phyloP scores from a whole-genome alignment of 2,113 vertebrate species.

The Uria aalge region DNA sequence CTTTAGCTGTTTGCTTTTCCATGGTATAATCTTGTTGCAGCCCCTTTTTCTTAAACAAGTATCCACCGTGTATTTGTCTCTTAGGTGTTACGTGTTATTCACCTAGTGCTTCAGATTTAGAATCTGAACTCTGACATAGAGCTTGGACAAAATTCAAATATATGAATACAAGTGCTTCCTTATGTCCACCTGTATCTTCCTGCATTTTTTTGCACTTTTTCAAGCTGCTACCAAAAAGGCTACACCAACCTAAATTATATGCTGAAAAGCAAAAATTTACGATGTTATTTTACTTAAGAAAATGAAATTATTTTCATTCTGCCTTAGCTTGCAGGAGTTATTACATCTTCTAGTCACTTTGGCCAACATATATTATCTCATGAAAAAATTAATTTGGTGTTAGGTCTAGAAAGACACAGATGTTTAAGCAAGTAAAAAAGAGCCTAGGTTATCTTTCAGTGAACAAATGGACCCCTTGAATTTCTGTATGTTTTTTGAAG shows the following conservation, averaged over 20 bases:
- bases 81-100: neutral
- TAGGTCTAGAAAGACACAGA: neutral
- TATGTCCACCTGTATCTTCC: neutral
- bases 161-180: neutral
- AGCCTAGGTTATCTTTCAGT: neutral
- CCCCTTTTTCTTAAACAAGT: neutral
- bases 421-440: neutral
- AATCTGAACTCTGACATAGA: neutral
- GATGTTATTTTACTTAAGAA: neutral
- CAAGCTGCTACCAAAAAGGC: neutral
- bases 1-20: neutral
- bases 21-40: neutral
- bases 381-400: neutral
- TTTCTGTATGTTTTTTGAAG: neutral
- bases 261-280: neutral
- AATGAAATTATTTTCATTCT: neutral
- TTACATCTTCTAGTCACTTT: neutral
- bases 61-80: neutral
- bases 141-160: neutral
- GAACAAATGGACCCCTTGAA: neutral
- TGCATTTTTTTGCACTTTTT: neutral
- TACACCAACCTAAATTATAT: neutral
- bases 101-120: neutral
- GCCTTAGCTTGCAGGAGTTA: neutral
- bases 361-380: neutral